Base-by-base conservation (phyloP, 2,797 vertebrate genomes). In the Pseudochaenichthys georgianus region DNA sequence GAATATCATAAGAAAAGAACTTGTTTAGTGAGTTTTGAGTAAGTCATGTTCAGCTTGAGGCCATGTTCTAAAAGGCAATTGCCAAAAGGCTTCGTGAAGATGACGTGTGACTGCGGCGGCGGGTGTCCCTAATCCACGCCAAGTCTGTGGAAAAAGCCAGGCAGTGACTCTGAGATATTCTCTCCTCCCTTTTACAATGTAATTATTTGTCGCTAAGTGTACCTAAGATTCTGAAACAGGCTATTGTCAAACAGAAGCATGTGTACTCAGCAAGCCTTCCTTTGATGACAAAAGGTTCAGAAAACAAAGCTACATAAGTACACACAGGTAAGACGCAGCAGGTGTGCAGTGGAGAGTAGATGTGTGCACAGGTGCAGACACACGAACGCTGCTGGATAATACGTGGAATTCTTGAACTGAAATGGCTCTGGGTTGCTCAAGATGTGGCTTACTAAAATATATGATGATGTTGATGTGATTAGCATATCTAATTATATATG, bases 301-400 rank as follows among this genome's bases (percentile, higher is more conserved):
- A 81, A 73, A 75, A 83, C 73, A 82, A 11, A 50, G 52, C 34
- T 9, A 6, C 34, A 38, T 9, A 41, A 66, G 63, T 59, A 41
- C 43, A 50, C 52, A 63, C 5, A 43, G 17, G 31, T 3, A 38
- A 68, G 52, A 13, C 53, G 53, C 54, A 47, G 53, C 51, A 80
- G 66, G 75, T 83, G 58, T 65, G 52, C 34, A 55, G 41, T 53
- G 13, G 41, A 11, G 42, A 28, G 46, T 10, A n/a, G 59, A 23
- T 83, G 80, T 83, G 78, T 83, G 57, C 69, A 70, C 82, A 87
- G 79, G 79, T 88, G 81, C 52, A 59, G 76, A 72, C 64, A 67
- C 21, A 54, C 31, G 48, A 62, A 38, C 62, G 53, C 62, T 77
- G 66, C 48, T 64, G 59, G 23, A 9, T 58, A 38, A 79, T 38